Base-by-base conservation (phyloP, 1,140 invertebrate species). In the Oedothorax gibbosus region DNA sequence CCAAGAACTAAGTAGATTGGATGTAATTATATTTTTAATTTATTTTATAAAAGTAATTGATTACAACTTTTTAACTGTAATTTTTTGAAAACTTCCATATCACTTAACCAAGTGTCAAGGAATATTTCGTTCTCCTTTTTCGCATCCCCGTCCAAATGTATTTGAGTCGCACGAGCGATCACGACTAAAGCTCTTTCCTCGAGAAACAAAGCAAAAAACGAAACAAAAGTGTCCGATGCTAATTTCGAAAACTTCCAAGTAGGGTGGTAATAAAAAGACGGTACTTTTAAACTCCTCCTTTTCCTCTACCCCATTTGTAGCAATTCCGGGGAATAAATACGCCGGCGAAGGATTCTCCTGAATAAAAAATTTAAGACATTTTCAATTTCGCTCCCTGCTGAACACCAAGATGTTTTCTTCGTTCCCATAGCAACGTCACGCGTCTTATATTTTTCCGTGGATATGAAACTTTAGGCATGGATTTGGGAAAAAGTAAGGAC, bases 391-490 rank as follows among this genome's bases (percentile, higher is more conserved):
- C 60, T 82, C 80, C 80, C 57, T 71, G 20, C 78, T 81, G 66
- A 69, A 81, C 78, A 77, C 62, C 21, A 35, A 68, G 12, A 79
- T 79, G 77, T 53, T 77, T 21, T 77, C 68, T 15, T 49, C 18
- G 80, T 82, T 82, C 20, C 80, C 69, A 82, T 82, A 35, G 69
- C 12, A 73, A 82, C 80, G 56, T 72, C 80, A 82, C 80, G 80
- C 35, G 49, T 60, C 69, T 69, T 82, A 82, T 82, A 68, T 82
- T 82, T n/a, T 82, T 62, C 80, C 69, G 64, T 64, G 68, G 80
- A 82, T 56, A 82, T 82, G 80, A 82, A 82, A 82, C 80, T 82
- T 82, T 82, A 82, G 80, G 68, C 80, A 73, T 64, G 80, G 80
- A 82, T 82, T 82, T 73, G 68, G 80, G 35, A 35, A 82, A 82